These are phyloP conservation scores for Brenthis hecate DNA, from an alignment of 2,888 invertebrate genomes.

Conservation along the genomic window DNA sequence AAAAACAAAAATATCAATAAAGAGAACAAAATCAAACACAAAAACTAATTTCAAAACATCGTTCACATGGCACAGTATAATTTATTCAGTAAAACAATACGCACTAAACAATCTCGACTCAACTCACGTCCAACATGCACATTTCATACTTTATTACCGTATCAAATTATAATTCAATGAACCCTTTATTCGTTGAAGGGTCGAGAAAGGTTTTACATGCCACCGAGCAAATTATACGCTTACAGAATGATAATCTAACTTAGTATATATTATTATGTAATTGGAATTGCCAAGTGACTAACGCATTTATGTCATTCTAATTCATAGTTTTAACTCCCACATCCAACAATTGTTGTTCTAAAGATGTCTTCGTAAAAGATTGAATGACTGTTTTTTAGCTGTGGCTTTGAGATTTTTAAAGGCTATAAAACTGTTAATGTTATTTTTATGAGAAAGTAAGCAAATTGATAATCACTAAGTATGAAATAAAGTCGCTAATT, in stretches of 20 bases:
- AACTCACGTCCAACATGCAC: slow-evolving; percentile 22
- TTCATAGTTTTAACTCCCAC: slow-evolving; percentile 31
- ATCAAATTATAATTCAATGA: slow-evolving; percentile 32
- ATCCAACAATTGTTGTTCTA: not conserved
- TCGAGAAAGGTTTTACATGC: slow-evolving; percentile 18
- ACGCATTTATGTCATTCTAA: slow-evolving; percentile 28
- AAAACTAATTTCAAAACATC: not conserved
- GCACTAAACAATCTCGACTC: not conserved
- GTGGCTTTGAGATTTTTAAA: no score
- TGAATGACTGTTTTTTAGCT: no score
- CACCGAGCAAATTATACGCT: slow-evolving; percentile 7
- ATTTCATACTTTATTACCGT: slow-evolving; percentile 29
- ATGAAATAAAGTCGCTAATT: no score
- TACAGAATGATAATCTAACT: slow-evolving; percentile 42
- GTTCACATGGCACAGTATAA: not conserved
- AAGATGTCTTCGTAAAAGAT: no score
- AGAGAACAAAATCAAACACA: no score
- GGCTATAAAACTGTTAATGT: no score
- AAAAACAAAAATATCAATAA: no score
- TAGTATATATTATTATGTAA: slow-evolving; percentile 56
- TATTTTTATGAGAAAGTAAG: no score
- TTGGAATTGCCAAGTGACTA: slow-evolving; percentile 64
- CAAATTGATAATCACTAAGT: no score
- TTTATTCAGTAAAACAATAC: slow-evolving; percentile 11
- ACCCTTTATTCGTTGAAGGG: slow-evolving; percentile 30